A percentile compares a stretch with the other conserved stretches of the same genome.
Conservation (phyloP, 2,113 vertebrate genomes). For the Cricetomys ansorgei region DNA sequence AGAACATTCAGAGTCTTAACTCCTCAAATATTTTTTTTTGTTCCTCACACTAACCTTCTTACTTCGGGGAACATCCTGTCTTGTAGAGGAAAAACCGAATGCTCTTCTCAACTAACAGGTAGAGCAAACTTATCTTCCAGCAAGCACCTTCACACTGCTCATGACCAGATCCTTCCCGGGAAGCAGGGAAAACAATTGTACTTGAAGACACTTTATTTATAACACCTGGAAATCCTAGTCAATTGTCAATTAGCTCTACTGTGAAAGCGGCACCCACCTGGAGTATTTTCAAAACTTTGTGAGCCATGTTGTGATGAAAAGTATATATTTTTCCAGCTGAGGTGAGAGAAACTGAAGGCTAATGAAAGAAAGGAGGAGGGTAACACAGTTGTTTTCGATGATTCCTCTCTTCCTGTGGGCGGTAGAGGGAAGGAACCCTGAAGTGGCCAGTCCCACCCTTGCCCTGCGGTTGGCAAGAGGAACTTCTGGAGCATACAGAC, state of each 20-base stretch:
- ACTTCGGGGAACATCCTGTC: background rate
- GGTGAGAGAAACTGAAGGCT: constrained; percentile 52
- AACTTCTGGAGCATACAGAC: background rate
- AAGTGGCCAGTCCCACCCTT: background rate
- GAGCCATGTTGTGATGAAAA: constrained; percentile 1
- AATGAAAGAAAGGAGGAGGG: background rate
- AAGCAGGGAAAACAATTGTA: constrained; percentile 19
- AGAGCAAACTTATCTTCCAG: constrained; percentile 5
- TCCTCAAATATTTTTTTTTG: background rate
- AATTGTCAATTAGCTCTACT: constrained; percentile 23
- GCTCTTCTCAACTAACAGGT: background rate
- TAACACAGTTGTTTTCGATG: background rate
- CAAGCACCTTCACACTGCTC: background rate
- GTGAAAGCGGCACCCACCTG: background rate
- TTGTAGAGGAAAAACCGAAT: background rate
- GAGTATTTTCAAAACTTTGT: constrained; percentile 35
- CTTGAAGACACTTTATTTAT: background rate
- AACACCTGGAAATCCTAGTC: constrained; percentile 1
- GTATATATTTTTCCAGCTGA: background rate
- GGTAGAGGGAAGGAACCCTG: background rate
- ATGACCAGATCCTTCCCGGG: background rate
- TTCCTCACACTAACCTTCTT: background rate
- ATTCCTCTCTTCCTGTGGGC: background rate
- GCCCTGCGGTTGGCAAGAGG: background rate
- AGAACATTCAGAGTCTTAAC: background rate